Conservation (phyloP, 2,888 invertebrate genomes). For the Lochmaea capreae region DNA sequence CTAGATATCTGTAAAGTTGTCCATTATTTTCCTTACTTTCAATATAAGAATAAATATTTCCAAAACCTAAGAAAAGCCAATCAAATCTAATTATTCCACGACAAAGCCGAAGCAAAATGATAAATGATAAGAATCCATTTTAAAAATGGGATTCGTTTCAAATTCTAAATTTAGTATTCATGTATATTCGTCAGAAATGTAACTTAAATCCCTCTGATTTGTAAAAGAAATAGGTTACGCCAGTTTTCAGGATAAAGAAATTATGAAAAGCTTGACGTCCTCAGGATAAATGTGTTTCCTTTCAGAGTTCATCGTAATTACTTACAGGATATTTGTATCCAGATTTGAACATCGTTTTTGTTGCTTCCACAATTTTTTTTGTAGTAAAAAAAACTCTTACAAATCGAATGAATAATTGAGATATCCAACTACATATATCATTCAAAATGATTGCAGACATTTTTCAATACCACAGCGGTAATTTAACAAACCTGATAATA, state of each 20-base stretch:
- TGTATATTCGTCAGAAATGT: not conserved
- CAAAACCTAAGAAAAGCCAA: not conserved
- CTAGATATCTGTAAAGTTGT: too few relatives aligned
- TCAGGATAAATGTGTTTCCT: not conserved
- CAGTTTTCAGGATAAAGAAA: not conserved
- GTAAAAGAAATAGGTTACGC: not conserved
- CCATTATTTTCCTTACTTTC: too few relatives aligned
- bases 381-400: not conserved
- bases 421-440: too few relatives aligned
- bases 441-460: too few relatives aligned
- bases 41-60: not conserved
- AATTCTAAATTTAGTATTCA: not conserved
- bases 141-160: not conserved
- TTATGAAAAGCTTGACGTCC: not conserved
- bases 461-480: too few relatives aligned
- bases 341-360: not conserved
- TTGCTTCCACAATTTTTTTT: not conserved
- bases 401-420: too few relatives aligned
- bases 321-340: not conserved
- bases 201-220: not conserved
- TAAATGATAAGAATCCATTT: not conserved
- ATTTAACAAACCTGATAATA: too few relatives aligned
- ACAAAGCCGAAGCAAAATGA: not conserved
- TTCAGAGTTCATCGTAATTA: constrained; percentile 1
- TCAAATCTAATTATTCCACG: not conserved